Base-by-base conservation (phyloP, 2,888 invertebrate genomes). In the Belgica antarctica region DNA sequence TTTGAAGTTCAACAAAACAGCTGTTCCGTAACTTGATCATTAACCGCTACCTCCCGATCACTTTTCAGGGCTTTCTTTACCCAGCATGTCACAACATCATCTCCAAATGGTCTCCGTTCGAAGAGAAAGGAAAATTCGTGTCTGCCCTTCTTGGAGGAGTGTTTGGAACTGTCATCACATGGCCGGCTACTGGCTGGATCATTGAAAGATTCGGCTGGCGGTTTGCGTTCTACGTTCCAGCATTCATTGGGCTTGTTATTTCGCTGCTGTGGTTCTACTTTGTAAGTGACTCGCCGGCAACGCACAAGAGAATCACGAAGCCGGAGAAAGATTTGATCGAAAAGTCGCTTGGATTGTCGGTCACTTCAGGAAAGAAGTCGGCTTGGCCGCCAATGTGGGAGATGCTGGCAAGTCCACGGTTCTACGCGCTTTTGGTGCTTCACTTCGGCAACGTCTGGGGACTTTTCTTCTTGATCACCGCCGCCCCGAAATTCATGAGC, bases 401-500 rank as follows among this genome's bases (percentile, higher is more conserved):
- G 28, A 86, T 90, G 36, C 72, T 85, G 15, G 77, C 83, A 1
- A 90, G 89, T 0, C 73, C 88, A 61, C 89, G 89, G 15, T 89
- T 90, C 77, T 81, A 87, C 78, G 85, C 88, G 0, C 81, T 90
- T 75, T 74, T 83, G 8, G 74, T 87, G 1, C 80, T 89, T 24
- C 90, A 90, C 74, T 90, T 87, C 74, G 90, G 90, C 41, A 90
- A 88, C 75, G 79, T 89, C 71, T 90, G 90, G 86, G 87, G 90
- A 1, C 77, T 90, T 27, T 89, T 87, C 77, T 89, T 90, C 76
- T 83, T 89, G 62, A 84, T 90, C 79, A 90, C 89, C 0, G 87
- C 87, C 36, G 89, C 89, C 57, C 90, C 90, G 4, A 87, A 88
- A 74, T 90, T 87, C 76, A 83, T 90, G 75, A 87, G 89, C 47